phyloP scores from a whole-genome alignment of 2,888 invertebrate species.

The Cantharis rufa region DNA sequence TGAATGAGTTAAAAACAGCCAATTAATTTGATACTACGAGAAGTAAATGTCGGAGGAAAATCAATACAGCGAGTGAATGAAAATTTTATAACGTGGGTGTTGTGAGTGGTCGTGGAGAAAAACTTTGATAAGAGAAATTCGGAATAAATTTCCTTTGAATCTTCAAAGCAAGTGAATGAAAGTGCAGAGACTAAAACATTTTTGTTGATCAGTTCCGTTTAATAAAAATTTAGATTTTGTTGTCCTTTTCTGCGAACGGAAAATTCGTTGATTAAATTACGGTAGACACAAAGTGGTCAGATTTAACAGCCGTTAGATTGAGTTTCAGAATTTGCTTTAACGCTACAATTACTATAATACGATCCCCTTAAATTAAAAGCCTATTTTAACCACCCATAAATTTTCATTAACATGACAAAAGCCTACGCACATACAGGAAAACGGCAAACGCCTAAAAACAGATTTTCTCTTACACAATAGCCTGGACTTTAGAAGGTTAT shows the following conservation, averaged over 20 bases:
- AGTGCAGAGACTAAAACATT: background rate
- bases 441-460: constrained; percentile 9
- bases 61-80: background rate
- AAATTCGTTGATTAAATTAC: constrained; percentile 17
- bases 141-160: background rate
- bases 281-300: constrained; percentile 20
- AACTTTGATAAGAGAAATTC: background rate
- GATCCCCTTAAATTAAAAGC: constrained; percentile 24
- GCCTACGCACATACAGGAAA: constrained; percentile 13
- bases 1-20: background rate
- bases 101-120: background rate
- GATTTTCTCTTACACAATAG: constrained; percentile 8
- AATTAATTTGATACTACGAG: background rate
- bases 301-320: constrained; percentile 16
- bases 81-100: background rate
- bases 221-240: background rate
- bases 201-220: background rate
- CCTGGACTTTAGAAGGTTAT: background rate
- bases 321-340: constrained; percentile 8
- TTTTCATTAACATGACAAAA: constrained; percentile 28
- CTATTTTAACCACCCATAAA: constrained; percentile 27
- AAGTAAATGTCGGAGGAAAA: background rate
- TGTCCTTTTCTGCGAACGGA: background rate
- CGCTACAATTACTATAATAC: constrained; percentile 27
- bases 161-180: background rate